Evolutionary conservation across 37 sponge, comb jelly and placozoan genomes (phyloP), one percentile per base, ranked within the genome.

Genomic region (Ianthella basta): DNA sequence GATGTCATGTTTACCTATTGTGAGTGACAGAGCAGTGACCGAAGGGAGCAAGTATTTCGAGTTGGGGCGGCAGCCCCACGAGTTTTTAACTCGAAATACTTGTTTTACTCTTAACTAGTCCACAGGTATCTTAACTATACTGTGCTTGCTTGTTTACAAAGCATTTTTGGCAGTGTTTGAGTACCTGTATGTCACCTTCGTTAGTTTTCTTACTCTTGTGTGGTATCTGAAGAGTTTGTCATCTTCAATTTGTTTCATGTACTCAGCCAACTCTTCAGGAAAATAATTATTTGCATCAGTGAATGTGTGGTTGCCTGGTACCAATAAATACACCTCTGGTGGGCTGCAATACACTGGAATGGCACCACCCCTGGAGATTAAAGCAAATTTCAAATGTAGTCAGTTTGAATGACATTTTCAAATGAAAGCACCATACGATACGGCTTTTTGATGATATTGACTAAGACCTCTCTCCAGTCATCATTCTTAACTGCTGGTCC

Each of bases 281-380:
- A 34, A 2, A 30, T 29, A 80, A 2, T 80, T 80, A 8, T 59
- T 10, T 29, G 60, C 29, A 80, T 80, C 81, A 80, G 56, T 80
- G 38, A 80, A 80, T 6, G 81, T 57, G 35, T 80, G 59, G 61
- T 80, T 80, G 30, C 81, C 81, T 57, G 81, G 81, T 1, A 59
- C 81, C 81, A 35, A 59, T 19, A 55, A 16, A 37, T 80, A 80
- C 1, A 80, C 37, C 38, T 75, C 78, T 13, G 78, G 78, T 20
- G 78, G 44, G 1, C 78, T 50, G 53, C 33, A 36, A 24, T 75
- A 75, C n/a, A 75, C 53, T n/a, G 78, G 78, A 23, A 75, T 75
- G 53, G 78, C 78, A 13, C 78, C 78, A 5, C 25, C 44, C 40
- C 37, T n/a, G 38, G 37, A 75, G 38, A 44, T 44, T 5, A 41